These are phyloP conservation scores for Mormyrus proboscirostris DNA, from an alignment of 2,797 vertebrate genomes.

Conservation along the genomic window DNA sequence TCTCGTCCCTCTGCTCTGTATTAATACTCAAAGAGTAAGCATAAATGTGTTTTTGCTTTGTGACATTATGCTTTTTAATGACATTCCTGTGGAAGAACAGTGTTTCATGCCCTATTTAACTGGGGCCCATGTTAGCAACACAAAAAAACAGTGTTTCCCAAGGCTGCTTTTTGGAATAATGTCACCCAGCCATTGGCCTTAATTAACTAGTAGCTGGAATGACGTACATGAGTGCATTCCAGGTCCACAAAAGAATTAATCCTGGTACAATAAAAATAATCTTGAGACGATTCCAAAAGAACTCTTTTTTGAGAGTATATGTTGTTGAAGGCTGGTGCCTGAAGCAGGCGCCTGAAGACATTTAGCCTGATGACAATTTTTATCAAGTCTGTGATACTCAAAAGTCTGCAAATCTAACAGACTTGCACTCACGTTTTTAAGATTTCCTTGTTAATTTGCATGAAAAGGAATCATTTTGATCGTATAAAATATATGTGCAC, in stretches of 20 bases:
- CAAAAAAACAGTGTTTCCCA: background rate
- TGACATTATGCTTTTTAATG: background rate
- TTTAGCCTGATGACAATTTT: background rate
- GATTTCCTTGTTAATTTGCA: background rate
- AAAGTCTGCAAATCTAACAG: background rate
- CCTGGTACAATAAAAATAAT: background rate
- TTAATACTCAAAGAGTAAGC: background rate
- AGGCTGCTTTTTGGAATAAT: background rate
- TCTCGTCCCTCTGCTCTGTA: background rate
- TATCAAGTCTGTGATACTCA: background rate
- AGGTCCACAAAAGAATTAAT: background rate
- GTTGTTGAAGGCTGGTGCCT: background rate
- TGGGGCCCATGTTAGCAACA: background rate
- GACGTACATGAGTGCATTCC: background rate
- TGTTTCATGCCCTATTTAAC: background rate
- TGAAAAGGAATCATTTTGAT: background rate
- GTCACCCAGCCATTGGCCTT: background rate
- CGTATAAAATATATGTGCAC: background rate
- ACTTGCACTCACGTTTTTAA: background rate
- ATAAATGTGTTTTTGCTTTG: background rate
- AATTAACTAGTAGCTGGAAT: constrained; percentile 9
- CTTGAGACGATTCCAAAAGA: background rate
- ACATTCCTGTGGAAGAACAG: background rate
- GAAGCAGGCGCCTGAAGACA: background rate
- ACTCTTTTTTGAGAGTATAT: background rate